Conservation (phyloP, 2,888 invertebrate genomes). For the Xylophagus ater region DNA sequence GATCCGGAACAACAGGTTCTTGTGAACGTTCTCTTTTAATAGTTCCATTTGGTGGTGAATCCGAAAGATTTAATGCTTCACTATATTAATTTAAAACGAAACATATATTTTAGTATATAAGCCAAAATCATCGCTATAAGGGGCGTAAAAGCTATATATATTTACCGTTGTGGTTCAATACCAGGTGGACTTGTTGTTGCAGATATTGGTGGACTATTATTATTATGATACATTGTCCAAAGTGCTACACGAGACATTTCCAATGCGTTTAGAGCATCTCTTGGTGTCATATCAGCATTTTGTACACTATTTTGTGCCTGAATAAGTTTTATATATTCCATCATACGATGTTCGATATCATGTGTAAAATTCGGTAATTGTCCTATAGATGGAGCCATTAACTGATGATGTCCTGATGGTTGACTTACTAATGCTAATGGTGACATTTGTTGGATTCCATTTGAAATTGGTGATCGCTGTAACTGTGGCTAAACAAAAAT, state of each 20-base stretch:
- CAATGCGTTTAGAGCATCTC: conserved; percentile 53
- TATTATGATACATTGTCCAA: conserved; percentile 74
- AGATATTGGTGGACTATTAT: conserved; percentile 43
- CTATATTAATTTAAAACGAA: conserved; percentile 29
- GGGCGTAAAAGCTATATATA: too few species aligned
- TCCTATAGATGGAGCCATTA: conserved; percentile 39
- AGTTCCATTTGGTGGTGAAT: conserved; percentile 44
- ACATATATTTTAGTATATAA: neutral
- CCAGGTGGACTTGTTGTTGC: conserved; percentile 38
- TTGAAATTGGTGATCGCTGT: conserved; percentile 49
- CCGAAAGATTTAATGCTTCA: conserved; percentile 75
- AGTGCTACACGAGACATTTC: conserved; percentile 70
- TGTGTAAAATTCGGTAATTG: conserved; percentile 52
- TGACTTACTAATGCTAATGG: conserved; percentile 60
- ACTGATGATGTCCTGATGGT: conserved; percentile 43
- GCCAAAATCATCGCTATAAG: conserved; percentile 1
- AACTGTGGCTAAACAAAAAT: conserved; percentile 30
- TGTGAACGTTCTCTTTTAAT: conserved; percentile 43
- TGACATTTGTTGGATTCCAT: conserved; percentile 55
- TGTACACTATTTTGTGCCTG: conserved; percentile 40
- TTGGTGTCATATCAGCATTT: conserved; percentile 43
- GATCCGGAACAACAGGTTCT: conserved; percentile 14
- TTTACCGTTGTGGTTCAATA: conserved; percentile 40
- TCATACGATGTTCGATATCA: conserved; percentile 66
- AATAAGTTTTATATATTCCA: conserved; percentile 67